phyloP scores from a whole-genome alignment of 2,797 vertebrate species.

The Netta rufina region DNA sequence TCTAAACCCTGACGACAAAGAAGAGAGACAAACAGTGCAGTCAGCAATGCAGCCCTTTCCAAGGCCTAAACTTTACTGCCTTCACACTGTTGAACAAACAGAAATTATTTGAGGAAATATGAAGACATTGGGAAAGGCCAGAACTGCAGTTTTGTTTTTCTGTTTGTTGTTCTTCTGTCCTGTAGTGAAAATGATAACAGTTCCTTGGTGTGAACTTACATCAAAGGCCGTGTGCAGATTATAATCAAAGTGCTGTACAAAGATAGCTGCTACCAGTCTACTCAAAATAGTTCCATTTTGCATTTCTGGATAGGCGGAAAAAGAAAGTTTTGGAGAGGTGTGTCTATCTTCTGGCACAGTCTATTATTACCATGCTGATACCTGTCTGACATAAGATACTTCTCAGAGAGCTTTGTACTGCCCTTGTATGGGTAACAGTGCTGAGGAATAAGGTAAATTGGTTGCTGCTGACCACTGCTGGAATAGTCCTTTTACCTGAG shows the following conservation, averaged over 20 bases:
- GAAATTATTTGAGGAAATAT: background rate
- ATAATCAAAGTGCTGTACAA: background rate
- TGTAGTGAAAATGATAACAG: background rate
- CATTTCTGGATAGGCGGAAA: background rate
- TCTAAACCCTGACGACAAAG: background rate
- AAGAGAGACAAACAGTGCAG: background rate
- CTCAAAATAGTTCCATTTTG: background rate
- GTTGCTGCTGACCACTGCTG: background rate
- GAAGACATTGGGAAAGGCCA: background rate
- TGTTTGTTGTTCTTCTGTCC: background rate
- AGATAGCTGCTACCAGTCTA: background rate
- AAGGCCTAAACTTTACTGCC: background rate
- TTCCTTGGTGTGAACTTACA: background rate
- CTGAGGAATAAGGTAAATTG: background rate
- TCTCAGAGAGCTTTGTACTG: background rate
- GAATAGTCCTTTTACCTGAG: background rate
- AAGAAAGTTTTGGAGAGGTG: background rate
- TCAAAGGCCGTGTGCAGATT: background rate
- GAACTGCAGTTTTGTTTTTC: background rate
- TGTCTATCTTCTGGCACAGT: background rate
- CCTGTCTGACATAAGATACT: background rate
- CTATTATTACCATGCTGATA: background rate
- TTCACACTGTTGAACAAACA: background rate
- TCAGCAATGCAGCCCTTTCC: background rate
- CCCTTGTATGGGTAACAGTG: background rate